Conservation (phyloP, 2,888 invertebrate species). For the Theristus sp. region DNA sequence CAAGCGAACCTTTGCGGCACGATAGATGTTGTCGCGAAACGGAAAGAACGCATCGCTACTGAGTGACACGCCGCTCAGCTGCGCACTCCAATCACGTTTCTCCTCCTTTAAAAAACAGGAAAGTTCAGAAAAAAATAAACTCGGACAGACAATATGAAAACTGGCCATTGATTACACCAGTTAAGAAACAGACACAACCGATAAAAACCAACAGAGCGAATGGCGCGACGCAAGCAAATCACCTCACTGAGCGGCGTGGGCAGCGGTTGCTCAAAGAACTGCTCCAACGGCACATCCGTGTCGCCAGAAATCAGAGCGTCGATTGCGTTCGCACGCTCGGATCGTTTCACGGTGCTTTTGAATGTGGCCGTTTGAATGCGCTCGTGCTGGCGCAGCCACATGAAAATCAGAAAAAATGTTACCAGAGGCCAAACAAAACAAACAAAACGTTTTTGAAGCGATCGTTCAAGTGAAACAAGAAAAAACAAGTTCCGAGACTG, state of each 20-base stretch:
- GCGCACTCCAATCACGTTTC: slow-evolving; percentile 33
- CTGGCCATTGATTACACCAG: no score
- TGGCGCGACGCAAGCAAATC: no score
- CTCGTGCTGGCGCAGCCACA: slow-evolving; percentile 84
- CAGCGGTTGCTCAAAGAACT: background rate
- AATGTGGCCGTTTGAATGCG: slow-evolving; percentile 62
- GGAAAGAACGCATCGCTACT: slow-evolving; percentile 97
- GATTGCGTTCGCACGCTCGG: slow-evolving; percentile 80
- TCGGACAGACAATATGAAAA: background rate
- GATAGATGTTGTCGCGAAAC: slow-evolving; percentile 84
- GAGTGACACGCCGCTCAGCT: slow-evolving; percentile 49
- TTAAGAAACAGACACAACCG: no score
- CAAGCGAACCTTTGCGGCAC: background rate
- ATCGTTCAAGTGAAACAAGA: background rate
- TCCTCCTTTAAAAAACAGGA: slow-evolving; percentile 26
- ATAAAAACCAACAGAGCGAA: no score
- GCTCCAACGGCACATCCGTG: slow-evolving; percentile 32
- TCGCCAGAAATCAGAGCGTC: slow-evolving; percentile 38
- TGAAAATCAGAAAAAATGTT: slow-evolving; percentile 20
- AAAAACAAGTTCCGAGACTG: no score
- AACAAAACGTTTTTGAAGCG: background rate
- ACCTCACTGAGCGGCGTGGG: background rate
- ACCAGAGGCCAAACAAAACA: background rate
- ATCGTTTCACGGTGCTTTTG: slow-evolving; percentile 62
- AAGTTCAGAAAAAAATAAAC: slow-evolving; percentile 6